Evolutionary conservation across 2,113 vertebrate species (phyloP).

Genomic region (Acrocephalus arundinaceus): DNA sequence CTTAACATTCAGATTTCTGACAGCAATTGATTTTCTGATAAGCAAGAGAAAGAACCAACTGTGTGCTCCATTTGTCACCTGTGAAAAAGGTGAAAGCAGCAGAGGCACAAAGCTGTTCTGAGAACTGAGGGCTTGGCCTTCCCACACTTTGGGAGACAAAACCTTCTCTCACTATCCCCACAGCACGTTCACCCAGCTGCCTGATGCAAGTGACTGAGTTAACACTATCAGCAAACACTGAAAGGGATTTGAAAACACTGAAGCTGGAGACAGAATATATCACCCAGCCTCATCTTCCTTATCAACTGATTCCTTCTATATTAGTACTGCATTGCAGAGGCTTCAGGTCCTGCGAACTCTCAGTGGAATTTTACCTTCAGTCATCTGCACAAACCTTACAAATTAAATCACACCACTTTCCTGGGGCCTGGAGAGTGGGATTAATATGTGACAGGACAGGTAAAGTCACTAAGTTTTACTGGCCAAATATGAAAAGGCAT

Average conservation of each 20-base stretch:
- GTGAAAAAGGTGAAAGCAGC: not conserved
- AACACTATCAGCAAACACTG: not conserved
- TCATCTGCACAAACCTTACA: not conserved
- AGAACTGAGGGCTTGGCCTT: not conserved
- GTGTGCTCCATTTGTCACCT: not conserved
- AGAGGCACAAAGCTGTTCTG: not conserved
- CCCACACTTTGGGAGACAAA: not conserved
- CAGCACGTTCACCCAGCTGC: not conserved
- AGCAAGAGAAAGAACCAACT: not conserved
- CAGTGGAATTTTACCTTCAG: not conserved
- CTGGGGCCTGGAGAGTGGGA: not conserved
- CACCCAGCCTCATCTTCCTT: not conserved
- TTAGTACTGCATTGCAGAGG: slow-evolving; percentile 42
- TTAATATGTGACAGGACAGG: not conserved
- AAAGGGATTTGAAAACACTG: not conserved
- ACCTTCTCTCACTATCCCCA: not conserved
- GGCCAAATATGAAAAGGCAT: not conserved
- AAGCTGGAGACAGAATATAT: not conserved
- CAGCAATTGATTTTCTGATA: not conserved
- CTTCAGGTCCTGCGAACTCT: not conserved
- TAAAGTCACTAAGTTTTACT: not conserved
- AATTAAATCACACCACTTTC: not conserved
- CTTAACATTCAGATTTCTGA: not conserved
- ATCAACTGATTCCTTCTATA: not conserved
- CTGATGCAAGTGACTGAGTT: not conserved